Percentiles rank a stretch among this genome's conserved stretches.
Evolutionary conservation across 1,140 invertebrate genomes (phyloP).

Genomic region (Drosophila elegans): DNA sequence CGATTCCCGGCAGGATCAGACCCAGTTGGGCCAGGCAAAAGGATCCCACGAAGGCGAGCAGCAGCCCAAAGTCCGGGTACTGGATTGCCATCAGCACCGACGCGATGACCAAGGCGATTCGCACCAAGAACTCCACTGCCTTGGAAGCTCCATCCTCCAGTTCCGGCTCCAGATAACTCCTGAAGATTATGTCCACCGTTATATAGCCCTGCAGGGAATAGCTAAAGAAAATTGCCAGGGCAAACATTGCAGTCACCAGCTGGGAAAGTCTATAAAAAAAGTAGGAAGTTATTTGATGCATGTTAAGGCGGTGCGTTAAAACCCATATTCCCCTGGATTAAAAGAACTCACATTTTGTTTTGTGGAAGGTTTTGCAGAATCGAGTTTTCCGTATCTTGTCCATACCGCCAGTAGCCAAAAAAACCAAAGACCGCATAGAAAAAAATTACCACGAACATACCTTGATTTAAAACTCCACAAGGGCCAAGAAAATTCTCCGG

Average conservation of each 20-base stretch:
- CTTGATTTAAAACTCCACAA: conserved; percentile 55
- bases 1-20: conserved; percentile 55
- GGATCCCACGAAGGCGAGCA: conserved; percentile 57
- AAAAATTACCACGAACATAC: conserved; percentile 35
- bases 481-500: conserved; percentile 48
- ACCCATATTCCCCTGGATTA: neutral
- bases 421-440: conserved; percentile 54
- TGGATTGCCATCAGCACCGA: conserved; percentile 59
- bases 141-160: conserved; percentile 6
- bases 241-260: conserved; percentile 23
- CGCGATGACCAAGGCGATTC: conserved; percentile 53
- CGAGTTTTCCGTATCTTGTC: conserved; percentile 28
- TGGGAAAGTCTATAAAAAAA: conserved; percentile 26
- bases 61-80: conserved; percentile 51
- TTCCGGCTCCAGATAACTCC: conserved; percentile 24
- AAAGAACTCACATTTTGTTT: conserved; percentile 33
- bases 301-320: no score
- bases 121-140: conserved; percentile 37
- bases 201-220: conserved; percentile 56
- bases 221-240: conserved; percentile 49
- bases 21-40: conserved; percentile 63
- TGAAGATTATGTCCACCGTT: conserved; percentile 56
- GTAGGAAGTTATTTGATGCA: no score
- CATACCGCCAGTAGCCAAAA: conserved; percentile 58
- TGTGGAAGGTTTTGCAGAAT: conserved; percentile 54